Evolutionary conservation across 2,113 vertebrate genomes (phyloP).

Genomic region (Ctenodactylus gundi): DNA sequence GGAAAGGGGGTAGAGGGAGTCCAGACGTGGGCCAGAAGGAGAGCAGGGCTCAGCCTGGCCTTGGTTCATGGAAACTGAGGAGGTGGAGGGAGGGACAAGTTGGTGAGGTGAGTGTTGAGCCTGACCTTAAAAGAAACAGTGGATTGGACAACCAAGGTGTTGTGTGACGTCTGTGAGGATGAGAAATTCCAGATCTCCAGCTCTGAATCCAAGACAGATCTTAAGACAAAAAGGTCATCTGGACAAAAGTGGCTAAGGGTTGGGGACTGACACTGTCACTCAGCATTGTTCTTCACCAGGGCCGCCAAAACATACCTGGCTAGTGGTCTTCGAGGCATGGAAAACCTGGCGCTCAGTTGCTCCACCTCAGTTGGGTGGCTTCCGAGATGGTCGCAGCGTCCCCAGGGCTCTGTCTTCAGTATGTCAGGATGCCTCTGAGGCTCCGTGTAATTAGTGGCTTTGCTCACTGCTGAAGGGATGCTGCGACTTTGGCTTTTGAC

Average conservation of each 20-base stretch:
- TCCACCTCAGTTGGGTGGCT: background rate
- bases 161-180: no score
- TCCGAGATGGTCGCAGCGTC: background rate
- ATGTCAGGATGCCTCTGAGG: background rate
- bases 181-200: background rate
- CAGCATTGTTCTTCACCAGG: background rate
- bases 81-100: background rate
- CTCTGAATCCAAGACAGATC: background rate
- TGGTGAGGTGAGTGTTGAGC: background rate
- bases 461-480: constrained; percentile 76
- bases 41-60: background rate
- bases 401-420: constrained; percentile 54
- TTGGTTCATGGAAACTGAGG: background rate
- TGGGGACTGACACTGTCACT: background rate
- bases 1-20: background rate
- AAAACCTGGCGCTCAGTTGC: background rate
- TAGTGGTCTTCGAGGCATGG: background rate
- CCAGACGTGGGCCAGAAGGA: background rate
- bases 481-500: constrained; percentile 76
- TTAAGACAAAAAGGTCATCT: background rate
- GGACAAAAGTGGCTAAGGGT: background rate
- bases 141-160: background rate
- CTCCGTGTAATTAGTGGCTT: constrained; percentile 67
- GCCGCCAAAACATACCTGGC: background rate
- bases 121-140: background rate